These are phyloP conservation scores for Reinhardtius hippoglossoides DNA, from an alignment of 2,113 vertebrate genomes.

Conservation along the genomic window DNA sequence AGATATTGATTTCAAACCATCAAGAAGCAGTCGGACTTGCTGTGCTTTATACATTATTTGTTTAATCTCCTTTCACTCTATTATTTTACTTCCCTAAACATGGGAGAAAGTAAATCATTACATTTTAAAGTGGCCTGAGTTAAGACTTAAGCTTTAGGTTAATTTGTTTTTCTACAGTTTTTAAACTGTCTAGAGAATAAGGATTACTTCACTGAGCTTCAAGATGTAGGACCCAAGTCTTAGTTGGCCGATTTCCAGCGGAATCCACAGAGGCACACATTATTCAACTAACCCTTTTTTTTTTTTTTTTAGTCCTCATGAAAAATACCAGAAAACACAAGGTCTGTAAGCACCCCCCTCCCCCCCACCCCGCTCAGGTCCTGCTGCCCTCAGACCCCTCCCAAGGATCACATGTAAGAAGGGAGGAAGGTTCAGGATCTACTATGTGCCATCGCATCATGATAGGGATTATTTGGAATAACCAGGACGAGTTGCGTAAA, in stretches of 20 bases:
- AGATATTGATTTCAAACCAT: neutral
- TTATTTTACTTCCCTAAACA: neutral
- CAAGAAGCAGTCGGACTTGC: too few relatives aligned
- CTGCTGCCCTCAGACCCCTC: constrained; percentile 60
- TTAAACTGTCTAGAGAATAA: constrained; percentile 19
- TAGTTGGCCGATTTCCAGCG: constrained; percentile 38
- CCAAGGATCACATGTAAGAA: constrained; percentile 67
- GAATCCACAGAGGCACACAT: constrained; percentile 49
- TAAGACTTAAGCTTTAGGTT: neutral
- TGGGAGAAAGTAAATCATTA: neutral
- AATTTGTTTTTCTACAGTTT: neutral
- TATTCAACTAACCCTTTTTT: constrained; percentile 47
- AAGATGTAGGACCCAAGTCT: constrained; percentile 11
- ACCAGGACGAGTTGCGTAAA: constrained; percentile 4
- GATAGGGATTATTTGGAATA: constrained; percentile 27
- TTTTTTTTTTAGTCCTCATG: constrained; percentile 1
- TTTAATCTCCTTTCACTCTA: neutral
- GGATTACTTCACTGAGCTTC: constrained; percentile 60
- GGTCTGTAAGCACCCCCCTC: constrained; percentile 42
- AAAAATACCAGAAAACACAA: constrained; percentile 64
- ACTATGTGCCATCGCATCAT: constrained; percentile 27
- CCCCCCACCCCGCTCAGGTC: constrained; percentile 28
- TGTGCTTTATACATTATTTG: too few relatives aligned
- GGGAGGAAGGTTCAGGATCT: constrained; percentile 41
- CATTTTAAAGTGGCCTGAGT: neutral